Evolutionary conservation across 2,888 invertebrate genomes (phyloP), one percentile per base, ranked within the genome.

Genomic region (Lepidonotus clava): DNA sequence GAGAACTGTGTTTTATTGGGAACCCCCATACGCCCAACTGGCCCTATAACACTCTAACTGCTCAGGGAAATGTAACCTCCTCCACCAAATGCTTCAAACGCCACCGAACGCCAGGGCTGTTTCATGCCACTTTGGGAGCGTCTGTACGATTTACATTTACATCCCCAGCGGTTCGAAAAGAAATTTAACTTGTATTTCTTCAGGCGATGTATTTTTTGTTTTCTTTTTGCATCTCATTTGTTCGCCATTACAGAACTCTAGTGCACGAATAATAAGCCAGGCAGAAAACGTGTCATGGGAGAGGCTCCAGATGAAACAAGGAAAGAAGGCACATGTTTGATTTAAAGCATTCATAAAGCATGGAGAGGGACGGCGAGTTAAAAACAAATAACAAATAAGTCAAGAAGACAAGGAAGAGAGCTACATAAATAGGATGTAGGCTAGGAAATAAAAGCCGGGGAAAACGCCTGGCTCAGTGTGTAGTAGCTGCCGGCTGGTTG

Each of bases 31-130:
- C 71, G 36, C 38, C 18, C 14, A n/a, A 14, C n/a, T 21, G 38
- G 36, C 4, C 71, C 36, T 71, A 71, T 71, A 71, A 71, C 24
- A 24, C 71, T 34, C 36, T 71, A 71, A 71, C 34, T 71, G 71
- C 34, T 36, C 71, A 38, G 71, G 71, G 71, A 71, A 14, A 34
- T 21, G 38, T 14, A 14, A 8, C 38, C 8, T 21, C 14, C 61
- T 61, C 61, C 61, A n/a, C 61, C 28, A 61, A 61, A 61, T 61
- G 61, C 61, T 24, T 28, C 61, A 18, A 61, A 32, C 32, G 28
- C 61, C 53, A 28, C 61, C 24, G 28, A 18, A 61, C n/a, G 24
- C 21, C n/a, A n/a, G n/a, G n/a, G n/a, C n/a, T n/a, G n/a, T n/a
- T n/a, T n/a, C n/a, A n/a, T n/a, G n/a, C n/a, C n/a, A n/a, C n/a